phyloP scores from a whole-genome alignment of 2,113 vertebrate genomes.

The Lutjanus erythropterus region DNA sequence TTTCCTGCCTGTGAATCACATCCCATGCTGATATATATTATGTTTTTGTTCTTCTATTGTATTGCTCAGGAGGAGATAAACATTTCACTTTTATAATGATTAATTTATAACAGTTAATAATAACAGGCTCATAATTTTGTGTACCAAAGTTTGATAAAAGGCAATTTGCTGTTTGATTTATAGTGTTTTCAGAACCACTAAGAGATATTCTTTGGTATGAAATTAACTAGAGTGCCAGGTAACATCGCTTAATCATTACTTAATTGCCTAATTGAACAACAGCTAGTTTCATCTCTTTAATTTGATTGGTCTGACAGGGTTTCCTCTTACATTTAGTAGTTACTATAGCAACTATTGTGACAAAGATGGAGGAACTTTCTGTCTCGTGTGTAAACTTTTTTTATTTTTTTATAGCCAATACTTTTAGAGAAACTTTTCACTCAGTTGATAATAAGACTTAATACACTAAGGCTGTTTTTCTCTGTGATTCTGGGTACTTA shows the following conservation, averaged over 20 bases:
- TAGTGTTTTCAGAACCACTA: not conserved
- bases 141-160: not conserved
- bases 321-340: constrained; percentile 24
- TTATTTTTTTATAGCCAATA: not conserved
- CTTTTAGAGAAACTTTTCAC: constrained; percentile 17
- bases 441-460: not conserved
- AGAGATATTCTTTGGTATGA: not conserved
- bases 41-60: not conserved
- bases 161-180: constrained; percentile 20
- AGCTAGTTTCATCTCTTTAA: constrained; percentile 14
- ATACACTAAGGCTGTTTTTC: not conserved
- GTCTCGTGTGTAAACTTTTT: not conserved
- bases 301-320: constrained; percentile 29
- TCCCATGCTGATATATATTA: not conserved
- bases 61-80: not conserved
- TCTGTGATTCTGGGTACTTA: not conserved
- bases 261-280: constrained; percentile 30
- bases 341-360: constrained; percentile 52
- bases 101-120: not conserved
- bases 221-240: not conserved
- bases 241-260: constrained; percentile 18
- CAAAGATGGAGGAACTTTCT: constrained; percentile 16
- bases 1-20: not conserved
- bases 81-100: not conserved
- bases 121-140: not conserved